Conservation (phyloP, 2,888 invertebrate genomes). For the Ditula angustiorana region DNA sequence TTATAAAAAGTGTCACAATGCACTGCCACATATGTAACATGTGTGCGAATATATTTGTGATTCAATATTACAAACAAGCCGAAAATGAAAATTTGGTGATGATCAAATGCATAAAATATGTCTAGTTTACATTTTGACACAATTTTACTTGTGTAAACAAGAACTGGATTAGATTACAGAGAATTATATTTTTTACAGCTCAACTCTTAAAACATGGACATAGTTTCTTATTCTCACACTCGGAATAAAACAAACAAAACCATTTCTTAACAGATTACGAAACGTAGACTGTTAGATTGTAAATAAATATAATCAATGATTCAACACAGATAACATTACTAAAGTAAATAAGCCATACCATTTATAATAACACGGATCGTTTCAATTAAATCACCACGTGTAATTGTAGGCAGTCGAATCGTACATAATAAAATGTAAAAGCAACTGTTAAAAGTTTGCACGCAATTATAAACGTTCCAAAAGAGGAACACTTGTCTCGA, state of each 20-base stretch:
- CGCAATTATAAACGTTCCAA: slow-evolving; percentile 12
- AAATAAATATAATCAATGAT: no score
- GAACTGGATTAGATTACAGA: no score
- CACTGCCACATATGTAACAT: slow-evolving; percentile 33
- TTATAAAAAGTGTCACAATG: slow-evolving; percentile 50
- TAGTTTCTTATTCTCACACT: background rate
- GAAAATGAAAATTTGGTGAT: background rate
- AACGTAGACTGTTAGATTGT: background rate
- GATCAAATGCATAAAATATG: background rate
- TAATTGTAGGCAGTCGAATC: background rate
- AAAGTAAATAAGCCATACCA: background rate
- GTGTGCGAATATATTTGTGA: slow-evolving; percentile 25
- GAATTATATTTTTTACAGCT: no score
- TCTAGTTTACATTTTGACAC: background rate
- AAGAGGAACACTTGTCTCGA: background rate
- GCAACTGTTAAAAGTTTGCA: background rate
- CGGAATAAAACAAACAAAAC: background rate
- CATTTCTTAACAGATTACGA: background rate
- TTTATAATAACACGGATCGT: background rate
- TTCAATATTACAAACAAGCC: background rate
- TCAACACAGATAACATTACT: background rate
- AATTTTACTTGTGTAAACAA: background rate
- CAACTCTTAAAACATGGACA: no score
- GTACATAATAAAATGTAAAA: background rate
- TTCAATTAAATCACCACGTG: background rate